Evolutionary conservation across 2,888 invertebrate genomes (phyloP).

Genomic region (Theretra japonica): DNA sequence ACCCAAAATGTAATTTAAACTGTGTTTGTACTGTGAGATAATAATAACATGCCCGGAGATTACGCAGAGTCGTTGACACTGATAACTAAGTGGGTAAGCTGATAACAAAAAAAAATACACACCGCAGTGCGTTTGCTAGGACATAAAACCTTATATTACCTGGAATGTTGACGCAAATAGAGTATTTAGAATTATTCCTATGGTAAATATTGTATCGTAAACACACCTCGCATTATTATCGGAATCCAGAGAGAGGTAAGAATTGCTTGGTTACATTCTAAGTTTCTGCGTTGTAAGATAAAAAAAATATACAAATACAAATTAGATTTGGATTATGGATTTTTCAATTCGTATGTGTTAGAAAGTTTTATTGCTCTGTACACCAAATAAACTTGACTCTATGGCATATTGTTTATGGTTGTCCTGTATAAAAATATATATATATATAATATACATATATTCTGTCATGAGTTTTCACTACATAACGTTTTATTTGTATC

Average conservation of each 20-base stretch:
- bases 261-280: neutral
- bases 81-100: constrained; percentile 62
- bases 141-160: constrained; percentile 8
- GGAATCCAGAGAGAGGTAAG: neutral
- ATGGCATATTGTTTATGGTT: no score
- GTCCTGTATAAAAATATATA: no score
- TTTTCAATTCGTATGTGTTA: no score
- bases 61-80: constrained; percentile 69
- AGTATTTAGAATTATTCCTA: neutral
- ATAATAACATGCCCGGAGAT: constrained; percentile 61
- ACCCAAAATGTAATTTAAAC: constrained; percentile 66
- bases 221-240: neutral
- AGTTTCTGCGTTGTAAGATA: no score
- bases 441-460: no score
- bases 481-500: no score
- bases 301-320: no score
- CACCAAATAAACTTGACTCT: no score
- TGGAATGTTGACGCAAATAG: constrained; percentile 4
- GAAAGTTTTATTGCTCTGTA: no score
- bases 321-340: no score
- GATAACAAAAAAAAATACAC: constrained; percentile 51
- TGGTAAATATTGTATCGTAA: neutral
- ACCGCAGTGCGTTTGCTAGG: neutral
- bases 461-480: no score
- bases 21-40: constrained; percentile 56